Conservation (phyloP, 1,140 invertebrate species). For the Geopemphigus sp. region DNA sequence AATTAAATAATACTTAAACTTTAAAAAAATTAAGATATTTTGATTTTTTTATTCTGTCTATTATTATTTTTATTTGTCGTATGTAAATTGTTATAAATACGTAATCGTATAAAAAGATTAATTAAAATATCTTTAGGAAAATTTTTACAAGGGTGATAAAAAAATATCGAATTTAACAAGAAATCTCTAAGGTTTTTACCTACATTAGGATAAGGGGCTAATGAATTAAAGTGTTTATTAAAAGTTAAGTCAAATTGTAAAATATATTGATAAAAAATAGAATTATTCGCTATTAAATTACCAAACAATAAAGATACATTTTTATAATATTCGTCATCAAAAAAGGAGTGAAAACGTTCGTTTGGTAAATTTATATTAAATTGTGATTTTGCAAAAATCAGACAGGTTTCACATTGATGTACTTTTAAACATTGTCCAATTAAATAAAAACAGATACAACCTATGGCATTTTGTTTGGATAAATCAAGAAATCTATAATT, state of each 20-base stretch:
- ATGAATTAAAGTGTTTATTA: neutral
- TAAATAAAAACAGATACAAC: neutral
- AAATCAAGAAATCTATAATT: neutral
- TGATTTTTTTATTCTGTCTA: too few species aligned
- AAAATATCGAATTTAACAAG: neutral
- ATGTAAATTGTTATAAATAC: too few species aligned
- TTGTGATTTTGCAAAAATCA: neutral
- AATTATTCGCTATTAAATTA: neutral
- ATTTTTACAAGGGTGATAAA: neutral
- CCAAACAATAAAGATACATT: neutral
- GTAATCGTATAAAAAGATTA: neutral
- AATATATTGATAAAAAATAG: neutral
- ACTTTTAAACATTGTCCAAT: neutral
- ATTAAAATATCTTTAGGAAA: neutral
- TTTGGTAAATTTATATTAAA: neutral
- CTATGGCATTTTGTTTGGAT: neutral
- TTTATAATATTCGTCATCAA: neutral
- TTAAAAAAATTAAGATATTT: too few species aligned
- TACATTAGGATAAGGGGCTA: neutral
- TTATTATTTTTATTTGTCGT: too few species aligned
- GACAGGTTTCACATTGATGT: neutral
- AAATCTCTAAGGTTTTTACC: neutral
- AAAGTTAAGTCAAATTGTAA: neutral
- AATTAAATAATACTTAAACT: too few species aligned
- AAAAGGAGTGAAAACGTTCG: neutral